These are phyloP conservation scores for Chloropsis cyanopogon DNA, from an alignment of 2,113 vertebrate genomes.

Conservation along the genomic window DNA sequence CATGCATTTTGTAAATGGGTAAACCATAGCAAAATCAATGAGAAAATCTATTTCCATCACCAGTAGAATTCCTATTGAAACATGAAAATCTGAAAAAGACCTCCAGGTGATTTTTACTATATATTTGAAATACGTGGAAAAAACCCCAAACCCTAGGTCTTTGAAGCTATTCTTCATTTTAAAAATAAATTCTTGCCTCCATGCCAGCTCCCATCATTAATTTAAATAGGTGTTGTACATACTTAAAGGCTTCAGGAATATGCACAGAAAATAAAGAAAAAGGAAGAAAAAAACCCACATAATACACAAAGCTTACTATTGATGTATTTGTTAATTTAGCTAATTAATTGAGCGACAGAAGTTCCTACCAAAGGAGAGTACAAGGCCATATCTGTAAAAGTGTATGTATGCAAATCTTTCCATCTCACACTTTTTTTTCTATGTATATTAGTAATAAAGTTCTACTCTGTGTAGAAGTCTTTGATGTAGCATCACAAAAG, in stretches of 20 bases:
- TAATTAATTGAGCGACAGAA: neutral
- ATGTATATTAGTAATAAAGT: neutral
- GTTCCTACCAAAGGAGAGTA: neutral
- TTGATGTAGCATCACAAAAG: neutral
- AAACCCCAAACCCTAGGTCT: neutral
- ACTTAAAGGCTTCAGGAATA: neutral
- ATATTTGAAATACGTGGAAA: neutral
- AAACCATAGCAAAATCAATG: neutral
- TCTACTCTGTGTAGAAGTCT: neutral
- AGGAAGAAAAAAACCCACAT: rapidly evolving
- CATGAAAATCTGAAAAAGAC: neutral
- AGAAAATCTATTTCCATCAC: neutral
- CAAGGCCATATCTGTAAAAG: neutral
- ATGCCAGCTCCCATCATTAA: neutral
- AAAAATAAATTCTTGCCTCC: neutral
- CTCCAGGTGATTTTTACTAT: neutral
- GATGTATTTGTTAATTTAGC: neutral
- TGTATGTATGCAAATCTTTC: neutral
- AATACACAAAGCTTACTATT: neutral
- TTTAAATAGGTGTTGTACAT: neutral
- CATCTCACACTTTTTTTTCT: neutral
- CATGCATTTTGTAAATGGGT: neutral
- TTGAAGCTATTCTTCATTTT: neutral
- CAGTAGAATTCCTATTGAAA: neutral
- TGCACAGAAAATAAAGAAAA: neutral